Conservation (phyloP, 2,113 vertebrate genomes). For the Lophotis ruficrista region DNA sequence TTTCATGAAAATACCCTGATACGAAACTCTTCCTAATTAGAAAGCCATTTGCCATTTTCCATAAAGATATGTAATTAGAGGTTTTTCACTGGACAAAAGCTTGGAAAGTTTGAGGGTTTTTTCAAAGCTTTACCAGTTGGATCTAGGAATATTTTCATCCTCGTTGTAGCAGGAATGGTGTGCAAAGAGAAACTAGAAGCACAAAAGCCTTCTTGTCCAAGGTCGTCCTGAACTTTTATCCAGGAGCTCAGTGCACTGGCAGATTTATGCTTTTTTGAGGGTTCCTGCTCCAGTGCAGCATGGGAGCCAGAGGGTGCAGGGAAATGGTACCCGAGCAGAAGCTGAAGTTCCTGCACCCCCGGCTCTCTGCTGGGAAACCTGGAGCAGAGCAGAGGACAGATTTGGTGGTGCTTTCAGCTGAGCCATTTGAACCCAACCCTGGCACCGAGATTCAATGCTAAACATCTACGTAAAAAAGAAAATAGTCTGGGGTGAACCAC, state of each 20-base stretch:
- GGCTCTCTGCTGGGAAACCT: neutral
- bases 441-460: neutral
- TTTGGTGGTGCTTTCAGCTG: rapidly evolving
- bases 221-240: neutral
- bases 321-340: neutral
- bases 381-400: neutral
- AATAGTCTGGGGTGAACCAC: neutral
- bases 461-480: neutral
- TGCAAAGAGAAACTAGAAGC: neutral
- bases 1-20: neutral
- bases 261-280: neutral
- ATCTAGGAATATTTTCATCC: neutral
- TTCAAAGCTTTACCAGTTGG: neutral
- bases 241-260: neutral
- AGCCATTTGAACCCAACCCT: neutral
- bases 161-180: neutral
- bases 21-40: slow-evolving; percentile 15
- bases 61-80: neutral
- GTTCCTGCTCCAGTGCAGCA: neutral
- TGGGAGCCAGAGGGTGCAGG: rapidly evolving
- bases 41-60: neutral
- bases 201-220: neutral
- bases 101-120: neutral
- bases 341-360: neutral
- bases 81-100: rapidly evolving